These are phyloP conservation scores for Limnodromus scolopaceus DNA, from an alignment of 2,797 vertebrate species.

Conservation along the genomic window DNA sequence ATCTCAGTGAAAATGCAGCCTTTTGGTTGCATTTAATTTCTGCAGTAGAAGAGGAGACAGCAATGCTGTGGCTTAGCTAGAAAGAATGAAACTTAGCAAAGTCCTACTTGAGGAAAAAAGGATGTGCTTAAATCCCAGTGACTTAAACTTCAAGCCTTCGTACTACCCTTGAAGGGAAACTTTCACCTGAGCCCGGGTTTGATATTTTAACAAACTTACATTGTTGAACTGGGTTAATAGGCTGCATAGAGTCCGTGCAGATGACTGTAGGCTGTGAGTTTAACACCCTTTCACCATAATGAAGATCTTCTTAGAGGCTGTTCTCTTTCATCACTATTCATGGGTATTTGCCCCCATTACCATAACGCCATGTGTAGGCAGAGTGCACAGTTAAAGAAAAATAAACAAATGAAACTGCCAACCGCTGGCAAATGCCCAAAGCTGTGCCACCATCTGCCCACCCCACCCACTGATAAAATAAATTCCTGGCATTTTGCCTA, in stretches of 20 bases:
- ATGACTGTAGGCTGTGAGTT: not conserved
- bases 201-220: not conserved
- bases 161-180: not conserved
- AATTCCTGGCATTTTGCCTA: conserved; percentile 17
- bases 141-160: not conserved
- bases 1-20: not conserved
- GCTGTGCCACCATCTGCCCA: not conserved
- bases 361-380: not conserved
- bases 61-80: not conserved
- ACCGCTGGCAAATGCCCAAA: not conserved
- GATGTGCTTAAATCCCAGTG: not conserved
- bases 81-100: not conserved
- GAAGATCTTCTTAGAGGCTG: not conserved
- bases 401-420: conserved; percentile 10
- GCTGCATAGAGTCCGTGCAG: not conserved
- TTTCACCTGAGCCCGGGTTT: not conserved
- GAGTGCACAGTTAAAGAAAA: not conserved
- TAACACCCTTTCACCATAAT: not conserved
- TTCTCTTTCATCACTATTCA: not conserved
- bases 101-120: not conserved
- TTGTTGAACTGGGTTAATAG: not conserved
- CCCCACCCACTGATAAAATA: not conserved
- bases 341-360: not conserved
- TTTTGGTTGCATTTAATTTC: not conserved
- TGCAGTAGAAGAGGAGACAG: not conserved